These are phyloP conservation scores for Drosophila acutilabella DNA, from an alignment of 2,888 invertebrate genomes.

Conservation along the genomic window DNA sequence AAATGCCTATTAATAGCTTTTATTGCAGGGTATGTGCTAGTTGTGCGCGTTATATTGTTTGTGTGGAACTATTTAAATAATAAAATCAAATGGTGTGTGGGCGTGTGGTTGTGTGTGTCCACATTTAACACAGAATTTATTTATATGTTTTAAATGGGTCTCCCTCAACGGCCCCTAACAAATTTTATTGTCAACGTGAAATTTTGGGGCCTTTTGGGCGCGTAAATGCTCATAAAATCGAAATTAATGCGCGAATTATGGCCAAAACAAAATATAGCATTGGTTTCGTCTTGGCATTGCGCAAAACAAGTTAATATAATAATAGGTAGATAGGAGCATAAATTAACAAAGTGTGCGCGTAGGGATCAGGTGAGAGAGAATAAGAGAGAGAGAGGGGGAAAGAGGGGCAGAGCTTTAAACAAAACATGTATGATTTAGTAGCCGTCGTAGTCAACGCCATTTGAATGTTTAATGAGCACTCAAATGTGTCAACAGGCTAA, in stretches of 20 bases:
- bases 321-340: conserved; percentile 66
- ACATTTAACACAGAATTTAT: conserved; percentile 18
- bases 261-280: conserved; percentile 47
- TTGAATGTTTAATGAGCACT: conserved; percentile 78
- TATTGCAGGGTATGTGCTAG: neutral
- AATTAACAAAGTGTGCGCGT: conserved; percentile 63
- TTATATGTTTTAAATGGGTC: conserved; percentile 44
- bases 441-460: conserved; percentile 51
- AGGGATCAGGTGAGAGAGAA: neutral
- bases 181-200: conserved; percentile 56
- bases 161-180: conserved; percentile 37
- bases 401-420: conserved; percentile 33
- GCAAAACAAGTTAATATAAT: conserved; percentile 67
- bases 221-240: conserved; percentile 39
- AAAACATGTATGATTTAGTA: conserved; percentile 68
- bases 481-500: conserved; percentile 77
- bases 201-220: conserved; percentile 23
- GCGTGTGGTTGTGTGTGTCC: conserved; percentile 5
- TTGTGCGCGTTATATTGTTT: neutral
- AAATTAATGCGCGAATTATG: conserved; percentile 61
- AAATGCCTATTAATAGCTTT: no score
- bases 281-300: conserved; percentile 36
- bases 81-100: conserved; percentile 22
- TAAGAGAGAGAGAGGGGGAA: neutral
- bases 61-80: conserved; percentile 18